A percentile compares a stretch with the other conserved stretches of the same genome.
Conservation (phyloP, 92 coral and sea anemone genomes). For the Epizoanthus rinbou region DNA sequence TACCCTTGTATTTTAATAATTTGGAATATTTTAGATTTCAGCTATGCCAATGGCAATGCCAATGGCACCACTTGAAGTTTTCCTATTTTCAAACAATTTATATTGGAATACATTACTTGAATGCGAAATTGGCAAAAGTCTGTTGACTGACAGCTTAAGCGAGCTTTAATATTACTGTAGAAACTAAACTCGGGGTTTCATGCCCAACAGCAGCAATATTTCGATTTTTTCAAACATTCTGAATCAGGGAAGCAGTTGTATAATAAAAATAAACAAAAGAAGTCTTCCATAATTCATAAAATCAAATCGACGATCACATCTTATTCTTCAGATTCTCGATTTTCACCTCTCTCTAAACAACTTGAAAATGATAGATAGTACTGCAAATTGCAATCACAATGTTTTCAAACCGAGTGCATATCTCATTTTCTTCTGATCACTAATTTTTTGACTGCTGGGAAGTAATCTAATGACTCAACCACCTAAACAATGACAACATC, state of each 20-base stretch:
- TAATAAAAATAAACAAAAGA: too few relatives aligned
- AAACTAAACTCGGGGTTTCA: too few relatives aligned
- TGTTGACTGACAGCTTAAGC: not conserved
- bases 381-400: not conserved
- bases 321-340: not conserved
- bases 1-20: too few relatives aligned
- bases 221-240: too few relatives aligned
- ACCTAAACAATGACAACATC: not conserved
- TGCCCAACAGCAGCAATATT: too few relatives aligned
- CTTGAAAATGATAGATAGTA: constrained; percentile 14
- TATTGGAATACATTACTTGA: constrained; percentile 4
- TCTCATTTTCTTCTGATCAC: not conserved
- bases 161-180: not conserved
- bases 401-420: not conserved
- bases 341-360: not conserved
- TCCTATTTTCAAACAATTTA: too few relatives aligned
- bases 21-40: too few relatives aligned
- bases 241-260: too few relatives aligned
- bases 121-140: not conserved
- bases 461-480: not conserved
- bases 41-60: too few relatives aligned
- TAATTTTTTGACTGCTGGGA: constrained; percentile 30
- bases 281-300: not conserved
- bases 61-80: too few relatives aligned
- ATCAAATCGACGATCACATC: not conserved